These are phyloP conservation scores for Rhynchotus rufescens DNA, from an alignment of 2,797 vertebrate genomes.

Conservation along the genomic window DNA sequence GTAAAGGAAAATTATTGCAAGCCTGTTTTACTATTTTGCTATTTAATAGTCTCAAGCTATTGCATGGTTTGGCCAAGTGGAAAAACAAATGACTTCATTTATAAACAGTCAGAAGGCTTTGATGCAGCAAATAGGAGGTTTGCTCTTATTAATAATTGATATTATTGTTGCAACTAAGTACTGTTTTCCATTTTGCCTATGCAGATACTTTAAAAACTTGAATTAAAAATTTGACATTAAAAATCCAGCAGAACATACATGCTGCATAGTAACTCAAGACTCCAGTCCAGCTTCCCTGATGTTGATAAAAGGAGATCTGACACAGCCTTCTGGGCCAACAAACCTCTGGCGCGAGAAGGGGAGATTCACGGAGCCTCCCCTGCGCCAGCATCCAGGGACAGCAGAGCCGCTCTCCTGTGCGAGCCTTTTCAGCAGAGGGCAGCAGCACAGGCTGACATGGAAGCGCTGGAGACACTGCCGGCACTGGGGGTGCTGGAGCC, in stretches of 20 bases:
- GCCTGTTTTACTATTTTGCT: not conserved
- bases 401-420: not conserved
- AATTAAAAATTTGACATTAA: not conserved
- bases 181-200: not conserved
- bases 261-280: not conserved
- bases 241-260: not conserved
- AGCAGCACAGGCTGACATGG: accelerated
- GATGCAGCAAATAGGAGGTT: not conserved
- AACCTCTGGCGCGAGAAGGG: accelerated
- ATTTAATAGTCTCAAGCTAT: not conserved
- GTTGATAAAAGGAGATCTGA: not conserved
- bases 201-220: not conserved
- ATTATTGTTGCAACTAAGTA: not conserved
- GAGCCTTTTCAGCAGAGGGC: no score
- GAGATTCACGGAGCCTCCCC: not conserved
- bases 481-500: accelerated
- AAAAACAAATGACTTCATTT: not conserved
- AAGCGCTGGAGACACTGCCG: accelerated
- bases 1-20: no score
- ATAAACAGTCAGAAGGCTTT: not conserved
- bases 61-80: not conserved
- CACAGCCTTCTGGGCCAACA: accelerated
- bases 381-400: accelerated
- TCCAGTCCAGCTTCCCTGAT: not conserved
- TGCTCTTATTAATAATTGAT: not conserved